phyloP scores from a whole-genome alignment of 2,888 invertebrate species.

The Dorcus hopei region DNA sequence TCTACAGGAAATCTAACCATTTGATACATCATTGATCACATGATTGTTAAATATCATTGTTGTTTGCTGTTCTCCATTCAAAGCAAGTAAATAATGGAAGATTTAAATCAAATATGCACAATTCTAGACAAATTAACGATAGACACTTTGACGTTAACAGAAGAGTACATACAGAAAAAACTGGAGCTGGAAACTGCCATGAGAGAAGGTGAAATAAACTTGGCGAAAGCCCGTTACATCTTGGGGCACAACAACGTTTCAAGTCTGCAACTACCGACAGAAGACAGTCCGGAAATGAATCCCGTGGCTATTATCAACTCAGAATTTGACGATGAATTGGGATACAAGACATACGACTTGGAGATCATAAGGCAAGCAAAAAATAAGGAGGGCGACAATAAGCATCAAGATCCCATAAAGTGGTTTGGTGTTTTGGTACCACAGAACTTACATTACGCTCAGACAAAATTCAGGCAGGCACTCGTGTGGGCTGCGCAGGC shows the following conservation, averaged over 20 bases:
- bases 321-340: constrained; percentile 44
- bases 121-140: constrained; percentile 68
- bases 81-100: no score
- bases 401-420: constrained; percentile 63
- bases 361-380: constrained; percentile 35
- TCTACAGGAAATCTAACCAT: no score
- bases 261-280: constrained; percentile 66
- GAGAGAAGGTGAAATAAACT: constrained; percentile 66
- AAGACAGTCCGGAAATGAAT: constrained; percentile 54
- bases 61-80: no score
- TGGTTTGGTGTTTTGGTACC: constrained; percentile 90
- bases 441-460: constrained; percentile 71
- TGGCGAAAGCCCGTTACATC: constrained; percentile 77
- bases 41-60: no score
- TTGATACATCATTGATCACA: no score
- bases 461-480: constrained; percentile 68
- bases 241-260: constrained; percentile 74
- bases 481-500: constrained; percentile 65
- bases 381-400: constrained; percentile 42
- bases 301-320: constrained; percentile 46
- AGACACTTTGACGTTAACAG: constrained; percentile 67
- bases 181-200: constrained; percentile 67
- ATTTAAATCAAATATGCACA: constrained; percentile 52
- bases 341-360: constrained; percentile 38
- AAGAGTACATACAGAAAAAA: constrained; percentile 67